phyloP scores from a whole-genome alignment of 2,888 invertebrate species.

The Melieria picta region DNA sequence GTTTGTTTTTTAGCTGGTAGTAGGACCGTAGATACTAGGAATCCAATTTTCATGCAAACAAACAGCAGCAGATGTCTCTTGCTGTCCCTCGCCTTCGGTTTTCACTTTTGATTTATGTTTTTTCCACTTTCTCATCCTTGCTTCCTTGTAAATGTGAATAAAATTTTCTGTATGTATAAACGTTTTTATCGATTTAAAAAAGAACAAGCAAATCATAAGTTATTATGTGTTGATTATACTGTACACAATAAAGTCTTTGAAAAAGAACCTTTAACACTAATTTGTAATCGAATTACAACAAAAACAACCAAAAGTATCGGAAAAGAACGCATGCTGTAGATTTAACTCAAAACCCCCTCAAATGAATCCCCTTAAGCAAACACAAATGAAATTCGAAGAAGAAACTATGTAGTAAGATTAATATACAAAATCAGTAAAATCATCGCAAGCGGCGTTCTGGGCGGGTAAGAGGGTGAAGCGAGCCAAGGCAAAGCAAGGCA shows the following conservation, averaged over 20 bases:
- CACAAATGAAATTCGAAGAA: constrained; percentile 16
- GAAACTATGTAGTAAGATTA: constrained; percentile 5
- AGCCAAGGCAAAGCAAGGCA: too few species aligned
- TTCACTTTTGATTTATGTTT: too few species aligned
- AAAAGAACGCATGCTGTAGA: constrained; percentile 22
- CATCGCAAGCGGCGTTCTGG: too few species aligned
- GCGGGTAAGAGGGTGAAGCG: too few species aligned
- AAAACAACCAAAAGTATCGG: constrained; percentile 16
- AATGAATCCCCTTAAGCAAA: constrained; percentile 10
- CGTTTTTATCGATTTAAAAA: constrained; percentile 37
- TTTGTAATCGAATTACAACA: constrained; percentile 58
- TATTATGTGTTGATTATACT: constrained; percentile 55
- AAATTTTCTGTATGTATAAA: constrained; percentile 50
- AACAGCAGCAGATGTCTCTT: too few species aligned
- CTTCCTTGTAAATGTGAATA: constrained; percentile 25
- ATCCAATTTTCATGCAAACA: too few species aligned
- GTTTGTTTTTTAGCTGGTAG: too few species aligned
- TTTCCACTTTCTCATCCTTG: too few species aligned
- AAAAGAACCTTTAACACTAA: constrained; percentile 42
- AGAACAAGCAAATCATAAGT: constrained; percentile 43
- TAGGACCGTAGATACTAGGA: too few species aligned
- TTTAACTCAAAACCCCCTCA: constrained; percentile 19
- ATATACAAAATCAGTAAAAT: too few species aligned
- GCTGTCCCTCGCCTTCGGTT: too few species aligned
- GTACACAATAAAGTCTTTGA: constrained; percentile 48